Conservation (phyloP, 92 coral and sea anemone species). For the Metridium senile region DNA sequence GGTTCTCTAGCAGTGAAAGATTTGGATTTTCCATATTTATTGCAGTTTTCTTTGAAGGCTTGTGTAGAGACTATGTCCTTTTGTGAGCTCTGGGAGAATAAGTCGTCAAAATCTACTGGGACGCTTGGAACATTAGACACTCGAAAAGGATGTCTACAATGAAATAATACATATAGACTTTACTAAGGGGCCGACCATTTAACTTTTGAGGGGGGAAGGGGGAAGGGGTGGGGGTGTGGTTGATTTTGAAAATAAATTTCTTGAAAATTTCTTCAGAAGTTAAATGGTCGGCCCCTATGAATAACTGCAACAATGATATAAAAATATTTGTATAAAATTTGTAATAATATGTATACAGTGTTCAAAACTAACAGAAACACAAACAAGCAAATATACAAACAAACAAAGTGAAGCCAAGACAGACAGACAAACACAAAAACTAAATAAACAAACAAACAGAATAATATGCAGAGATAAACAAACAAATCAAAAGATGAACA, state of each 20-base stretch:
- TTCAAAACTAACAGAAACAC: no score
- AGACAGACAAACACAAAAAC: no score
- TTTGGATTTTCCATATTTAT: conserved; percentile 12
- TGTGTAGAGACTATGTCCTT: conserved; percentile 69
- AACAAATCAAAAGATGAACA: no score
- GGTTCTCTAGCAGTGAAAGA: neutral
- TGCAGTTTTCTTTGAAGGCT: conserved; percentile 63
- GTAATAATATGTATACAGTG: no score
- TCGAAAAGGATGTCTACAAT: conserved; percentile 47
- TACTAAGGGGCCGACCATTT: neutral
- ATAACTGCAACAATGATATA: no score
- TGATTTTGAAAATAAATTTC: neutral
- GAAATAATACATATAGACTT: neutral
- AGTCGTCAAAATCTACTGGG: conserved; percentile 60
- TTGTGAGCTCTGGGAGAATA: conserved; percentile 71
- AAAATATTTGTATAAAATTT: no score
- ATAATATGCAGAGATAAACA: no score
- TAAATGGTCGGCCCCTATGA: no score
- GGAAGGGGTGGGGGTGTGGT: neutral
- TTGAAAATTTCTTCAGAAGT: no score
- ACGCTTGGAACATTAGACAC: conserved; percentile 29
- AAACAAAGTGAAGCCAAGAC: no score
- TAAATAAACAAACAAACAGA: no score
- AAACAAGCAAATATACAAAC: no score
- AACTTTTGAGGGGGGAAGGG: neutral